A percentile compares a stretch with the other conserved stretches of the same genome.
Conservation (phyloP, 2,113 vertebrate species). For the Daphoenositta chrysoptera region DNA sequence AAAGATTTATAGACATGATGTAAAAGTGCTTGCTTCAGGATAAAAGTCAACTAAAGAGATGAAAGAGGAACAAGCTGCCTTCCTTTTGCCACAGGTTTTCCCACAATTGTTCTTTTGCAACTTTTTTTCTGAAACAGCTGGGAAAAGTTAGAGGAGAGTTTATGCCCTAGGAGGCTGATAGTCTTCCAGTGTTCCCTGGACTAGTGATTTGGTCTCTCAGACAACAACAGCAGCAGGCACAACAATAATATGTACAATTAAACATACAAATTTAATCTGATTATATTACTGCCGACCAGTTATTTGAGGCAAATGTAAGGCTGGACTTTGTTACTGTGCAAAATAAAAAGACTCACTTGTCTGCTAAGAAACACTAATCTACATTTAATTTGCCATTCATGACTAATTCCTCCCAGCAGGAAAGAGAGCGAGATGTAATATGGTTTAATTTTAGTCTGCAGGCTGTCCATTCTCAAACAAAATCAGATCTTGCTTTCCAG, state of each 20-base stretch:
- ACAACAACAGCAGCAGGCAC: not conserved
- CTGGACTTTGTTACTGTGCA: not conserved
- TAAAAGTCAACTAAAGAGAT: not conserved
- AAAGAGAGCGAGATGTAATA: not conserved
- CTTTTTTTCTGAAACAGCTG: not conserved
- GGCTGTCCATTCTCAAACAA: not conserved
- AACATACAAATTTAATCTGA: not conserved
- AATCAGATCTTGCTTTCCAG: not conserved
- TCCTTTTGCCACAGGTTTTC: not conserved
- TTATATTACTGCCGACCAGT: not conserved
- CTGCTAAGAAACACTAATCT: not conserved
- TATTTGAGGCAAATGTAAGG: not conserved
- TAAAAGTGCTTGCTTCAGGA: not conserved
- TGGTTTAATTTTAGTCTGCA: not conserved
- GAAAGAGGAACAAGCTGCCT: not conserved
- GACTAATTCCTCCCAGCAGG: not conserved
- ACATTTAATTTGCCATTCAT: not conserved
- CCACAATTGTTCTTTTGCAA: not conserved
- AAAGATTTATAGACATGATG: not conserved
- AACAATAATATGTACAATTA: not conserved
- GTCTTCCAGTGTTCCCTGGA: not conserved
- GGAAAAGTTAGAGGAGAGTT: not conserved
- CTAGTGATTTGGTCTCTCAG: not conserved
- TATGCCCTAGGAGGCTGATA: not conserved
- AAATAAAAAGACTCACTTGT: not conserved